These are phyloP conservation scores for Eulemur macaco DNA, from an alignment of 2,113 vertebrate species.

Conservation along the genomic window DNA sequence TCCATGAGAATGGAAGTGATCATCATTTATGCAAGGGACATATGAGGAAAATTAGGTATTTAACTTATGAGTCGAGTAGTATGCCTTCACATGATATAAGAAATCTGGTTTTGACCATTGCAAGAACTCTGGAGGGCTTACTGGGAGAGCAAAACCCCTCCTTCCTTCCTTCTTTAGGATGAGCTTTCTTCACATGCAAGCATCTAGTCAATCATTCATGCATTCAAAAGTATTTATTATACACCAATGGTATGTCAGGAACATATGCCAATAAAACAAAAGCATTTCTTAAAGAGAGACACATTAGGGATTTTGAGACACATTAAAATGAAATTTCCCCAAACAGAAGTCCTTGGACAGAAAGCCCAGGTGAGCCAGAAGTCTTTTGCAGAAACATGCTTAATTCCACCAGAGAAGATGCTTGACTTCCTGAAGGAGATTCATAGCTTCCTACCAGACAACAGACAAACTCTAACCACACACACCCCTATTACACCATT, in stretches of 20 bases:
- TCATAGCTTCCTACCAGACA: neutral
- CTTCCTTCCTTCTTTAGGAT: neutral
- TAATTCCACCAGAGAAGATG: neutral
- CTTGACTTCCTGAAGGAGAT: neutral
- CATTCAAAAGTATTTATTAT: neutral
- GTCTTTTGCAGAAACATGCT: neutral
- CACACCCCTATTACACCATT: rapidly evolving
- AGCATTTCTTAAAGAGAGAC: neutral
- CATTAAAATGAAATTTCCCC: neutral
- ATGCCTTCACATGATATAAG: neutral
- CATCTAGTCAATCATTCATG: neutral
- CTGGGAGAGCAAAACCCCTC: neutral
- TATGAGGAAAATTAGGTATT: neutral
- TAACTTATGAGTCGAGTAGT: neutral
- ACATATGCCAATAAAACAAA: neutral
- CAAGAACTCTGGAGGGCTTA: neutral
- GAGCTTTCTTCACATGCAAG: neutral
- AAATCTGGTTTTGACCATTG: neutral
- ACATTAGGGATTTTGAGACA: neutral
- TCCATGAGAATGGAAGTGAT: neutral
- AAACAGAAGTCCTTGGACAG: neutral
- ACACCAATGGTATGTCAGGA: neutral
- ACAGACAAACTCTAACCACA: neutral
- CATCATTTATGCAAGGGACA: neutral
- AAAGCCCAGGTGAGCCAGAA: neutral